Conservation (phyloP, 2,888 invertebrate species). For the Drosophila emarginata region DNA sequence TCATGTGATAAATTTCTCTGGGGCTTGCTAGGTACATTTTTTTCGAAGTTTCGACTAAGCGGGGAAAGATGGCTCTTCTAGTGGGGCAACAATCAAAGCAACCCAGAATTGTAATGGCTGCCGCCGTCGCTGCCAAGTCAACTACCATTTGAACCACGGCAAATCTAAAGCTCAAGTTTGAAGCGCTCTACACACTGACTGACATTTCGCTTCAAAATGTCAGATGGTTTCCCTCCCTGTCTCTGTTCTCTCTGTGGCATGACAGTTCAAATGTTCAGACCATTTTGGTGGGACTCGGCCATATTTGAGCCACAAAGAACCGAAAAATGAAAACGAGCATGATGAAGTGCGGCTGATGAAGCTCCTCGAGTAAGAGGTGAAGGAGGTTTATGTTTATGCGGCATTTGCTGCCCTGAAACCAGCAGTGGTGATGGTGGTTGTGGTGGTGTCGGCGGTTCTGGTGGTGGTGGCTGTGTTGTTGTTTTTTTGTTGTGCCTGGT, state of each 20-base stretch:
- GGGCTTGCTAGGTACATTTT: not conserved
- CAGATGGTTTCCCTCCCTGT: slow-evolving; percentile 43
- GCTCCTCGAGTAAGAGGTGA: slow-evolving; percentile 30
- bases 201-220: slow-evolving; percentile 77
- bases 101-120: not conserved
- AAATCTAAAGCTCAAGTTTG: slow-evolving; percentile 3
- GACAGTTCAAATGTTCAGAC: slow-evolving; percentile 42
- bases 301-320: slow-evolving; percentile 49
- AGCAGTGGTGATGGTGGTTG: not conserved
- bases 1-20: too few species aligned
- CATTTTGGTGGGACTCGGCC: slow-evolving; percentile 64
- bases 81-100: not conserved
- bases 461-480: slow-evolving; percentile 1
- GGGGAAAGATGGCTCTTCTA: not conserved
- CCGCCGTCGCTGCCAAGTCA: not conserved
- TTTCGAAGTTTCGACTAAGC: not conserved
- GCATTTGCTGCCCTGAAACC: slow-evolving; percentile 47
- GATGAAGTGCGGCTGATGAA: slow-evolving; percentile 65
- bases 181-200: slow-evolving; percentile 59
- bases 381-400: slow-evolving; percentile 53
- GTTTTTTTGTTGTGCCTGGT: slow-evolving; percentile 32
- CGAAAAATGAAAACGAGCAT: slow-evolving; percentile 32
- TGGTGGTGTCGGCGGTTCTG: slow-evolving; percentile 4
- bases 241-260: slow-evolving; percentile 20
- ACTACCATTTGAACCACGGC: not conserved